Evolutionary conservation across 2,888 invertebrate species (phyloP).

Genomic region (Alentia gelatinosa): DNA sequence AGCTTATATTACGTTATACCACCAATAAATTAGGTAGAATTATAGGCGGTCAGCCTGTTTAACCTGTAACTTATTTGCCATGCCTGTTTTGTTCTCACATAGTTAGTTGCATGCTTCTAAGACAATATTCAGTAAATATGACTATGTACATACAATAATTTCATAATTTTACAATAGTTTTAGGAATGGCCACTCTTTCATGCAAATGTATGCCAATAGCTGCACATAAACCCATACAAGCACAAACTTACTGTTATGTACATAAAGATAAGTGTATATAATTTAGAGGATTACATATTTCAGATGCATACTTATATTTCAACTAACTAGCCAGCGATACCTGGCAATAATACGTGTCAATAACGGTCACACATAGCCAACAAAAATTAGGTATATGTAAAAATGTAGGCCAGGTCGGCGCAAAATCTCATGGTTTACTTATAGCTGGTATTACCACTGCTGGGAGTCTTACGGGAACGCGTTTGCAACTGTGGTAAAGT

Average conservation of each 20-base stretch:
- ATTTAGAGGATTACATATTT: background rate
- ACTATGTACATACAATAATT: constrained; percentile 47
- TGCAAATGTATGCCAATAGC: background rate
- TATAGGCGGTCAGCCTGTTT: background rate
- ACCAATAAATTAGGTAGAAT: background rate
- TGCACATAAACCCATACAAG: constrained; percentile 37
- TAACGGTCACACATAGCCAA: background rate
- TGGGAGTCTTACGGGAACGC: background rate
- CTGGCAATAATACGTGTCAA: constrained; percentile 27
- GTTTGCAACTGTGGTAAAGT: no score
- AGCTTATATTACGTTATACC: background rate
- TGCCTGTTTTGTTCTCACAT: constrained; percentile 25
- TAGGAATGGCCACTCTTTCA: constrained; percentile 44
- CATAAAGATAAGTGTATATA: background rate
- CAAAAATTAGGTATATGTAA: constrained; percentile 44
- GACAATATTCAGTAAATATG: constrained; percentile 51
- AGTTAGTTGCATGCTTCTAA: constrained; percentile 49
- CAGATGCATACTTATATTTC: constrained; percentile 24
- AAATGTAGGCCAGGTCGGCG: background rate
- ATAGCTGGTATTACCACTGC: background rate
- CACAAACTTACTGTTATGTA: constrained; percentile 9
- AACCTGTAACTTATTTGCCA: background rate
- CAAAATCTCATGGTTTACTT: constrained; percentile 29
- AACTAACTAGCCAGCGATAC: background rate
- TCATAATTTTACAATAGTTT: constrained; percentile 47